Percentiles rank a stretch among this genome's conserved stretches.
Evolutionary conservation across 2,113 vertebrate species (phyloP).

Genomic region (Cyanocitta stelleri): DNA sequence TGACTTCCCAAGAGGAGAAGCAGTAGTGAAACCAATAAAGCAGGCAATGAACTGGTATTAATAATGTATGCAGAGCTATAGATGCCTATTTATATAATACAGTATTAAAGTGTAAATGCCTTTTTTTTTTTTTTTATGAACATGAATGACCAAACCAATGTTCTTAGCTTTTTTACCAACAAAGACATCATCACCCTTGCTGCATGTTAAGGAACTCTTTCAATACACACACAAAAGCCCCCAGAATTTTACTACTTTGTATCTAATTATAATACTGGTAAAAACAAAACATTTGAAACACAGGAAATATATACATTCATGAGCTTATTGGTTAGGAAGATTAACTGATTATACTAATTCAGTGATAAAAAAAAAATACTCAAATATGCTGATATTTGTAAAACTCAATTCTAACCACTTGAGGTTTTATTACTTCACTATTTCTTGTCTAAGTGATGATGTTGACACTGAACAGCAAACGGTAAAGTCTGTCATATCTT

Average conservation of each 20-base stretch:
- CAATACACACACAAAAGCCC: neutral
- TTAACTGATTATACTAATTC: neutral
- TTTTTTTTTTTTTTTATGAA: neutral
- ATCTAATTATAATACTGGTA: neutral
- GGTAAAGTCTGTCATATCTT: neutral
- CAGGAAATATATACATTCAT: neutral
- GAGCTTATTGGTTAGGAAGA: neutral
- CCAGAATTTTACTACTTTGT: neutral
- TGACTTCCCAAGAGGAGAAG: conserved; percentile 66
- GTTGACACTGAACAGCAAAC: neutral
- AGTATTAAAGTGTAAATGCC: conserved; percentile 49
- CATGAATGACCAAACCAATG: conserved; percentile 40
- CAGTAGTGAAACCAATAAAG: conserved; percentile 73
- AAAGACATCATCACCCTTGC: neutral
- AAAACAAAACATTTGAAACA: neutral
- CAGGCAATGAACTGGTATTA: conserved; percentile 71
- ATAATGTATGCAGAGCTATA: conserved; percentile 73
- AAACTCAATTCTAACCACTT: neutral
- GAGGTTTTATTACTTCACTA: neutral
- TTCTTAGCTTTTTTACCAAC: conserved; percentile 2
- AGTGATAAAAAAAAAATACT: neutral
- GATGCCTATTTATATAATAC: conserved; percentile 68
- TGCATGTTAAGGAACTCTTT: neutral
- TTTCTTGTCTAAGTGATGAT: neutral
- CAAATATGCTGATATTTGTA: neutral